Evolutionary conservation across 2,797 vertebrate genomes (phyloP).

Genomic region (Neomorphus geoffroyi): DNA sequence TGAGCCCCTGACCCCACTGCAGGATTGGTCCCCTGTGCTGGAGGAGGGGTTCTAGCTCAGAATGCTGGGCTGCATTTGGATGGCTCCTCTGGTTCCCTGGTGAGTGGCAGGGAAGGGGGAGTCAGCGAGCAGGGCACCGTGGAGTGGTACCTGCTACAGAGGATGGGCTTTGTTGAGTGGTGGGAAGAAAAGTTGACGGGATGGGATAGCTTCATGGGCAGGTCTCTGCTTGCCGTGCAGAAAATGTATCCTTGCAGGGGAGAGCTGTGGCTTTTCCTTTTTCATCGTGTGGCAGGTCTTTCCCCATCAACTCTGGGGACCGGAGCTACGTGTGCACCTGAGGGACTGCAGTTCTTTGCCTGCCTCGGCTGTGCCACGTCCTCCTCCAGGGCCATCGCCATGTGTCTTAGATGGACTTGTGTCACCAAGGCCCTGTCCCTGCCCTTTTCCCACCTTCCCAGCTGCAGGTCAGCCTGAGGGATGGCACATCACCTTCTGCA

Average conservation of each 20-base stretch:
- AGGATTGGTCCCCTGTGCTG: neutral
- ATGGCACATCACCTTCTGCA: neutral
- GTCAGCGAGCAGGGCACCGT: neutral
- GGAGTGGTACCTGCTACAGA: neutral
- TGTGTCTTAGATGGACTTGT: neutral
- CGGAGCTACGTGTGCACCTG: neutral
- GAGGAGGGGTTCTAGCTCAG: neutral
- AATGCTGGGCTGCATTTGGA: neutral
- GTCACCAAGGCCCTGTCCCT: neutral
- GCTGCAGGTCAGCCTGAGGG: neutral
- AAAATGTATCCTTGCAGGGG: neutral
- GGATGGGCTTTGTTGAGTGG: conserved; percentile 11
- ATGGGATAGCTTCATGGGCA: conserved; percentile 3
- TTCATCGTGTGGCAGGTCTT: neutral
- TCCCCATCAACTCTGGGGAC: neutral
- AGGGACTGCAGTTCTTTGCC: neutral
- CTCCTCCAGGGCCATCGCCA: neutral
- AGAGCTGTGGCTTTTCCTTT: neutral
- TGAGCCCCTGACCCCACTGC: neutral
- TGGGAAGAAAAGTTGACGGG: conserved; percentile 29
- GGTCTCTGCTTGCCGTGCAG: neutral
- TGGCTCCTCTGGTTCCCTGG: neutral
- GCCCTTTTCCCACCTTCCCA: rapidly evolving
- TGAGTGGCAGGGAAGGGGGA: neutral
- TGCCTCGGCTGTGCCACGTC: rapidly evolving